Conservation (phyloP, 2,888 invertebrate genomes). For the Ypsolopha scabrella region DNA sequence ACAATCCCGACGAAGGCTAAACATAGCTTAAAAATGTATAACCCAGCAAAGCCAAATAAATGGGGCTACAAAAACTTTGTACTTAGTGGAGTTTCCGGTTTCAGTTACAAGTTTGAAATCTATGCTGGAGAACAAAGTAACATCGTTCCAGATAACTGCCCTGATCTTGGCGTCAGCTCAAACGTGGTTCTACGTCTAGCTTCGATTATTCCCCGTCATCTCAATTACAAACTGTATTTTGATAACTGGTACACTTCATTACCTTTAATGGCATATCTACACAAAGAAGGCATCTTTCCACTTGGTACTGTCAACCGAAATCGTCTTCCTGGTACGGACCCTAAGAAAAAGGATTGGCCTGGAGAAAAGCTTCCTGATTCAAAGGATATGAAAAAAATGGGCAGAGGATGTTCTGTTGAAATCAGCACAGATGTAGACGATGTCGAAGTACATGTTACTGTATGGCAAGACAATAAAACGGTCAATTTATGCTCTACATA, state of each 20-base stretch:
- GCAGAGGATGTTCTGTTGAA: background rate
- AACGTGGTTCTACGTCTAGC: background rate
- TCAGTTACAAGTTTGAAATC: conserved; percentile 21
- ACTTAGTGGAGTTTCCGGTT: conserved; percentile 20
- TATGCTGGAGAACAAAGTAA: conserved; percentile 3
- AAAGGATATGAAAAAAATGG: conserved; percentile 1
- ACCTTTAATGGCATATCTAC: background rate
- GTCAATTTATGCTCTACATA: conserved; percentile 3
- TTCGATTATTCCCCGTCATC: background rate
- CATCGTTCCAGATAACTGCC: background rate
- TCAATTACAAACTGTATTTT: conserved; percentile 3
- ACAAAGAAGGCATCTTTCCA: conserved; percentile 2
- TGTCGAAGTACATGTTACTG: background rate
- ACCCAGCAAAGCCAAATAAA: conserved; percentile 28
- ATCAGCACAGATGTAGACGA: background rate
- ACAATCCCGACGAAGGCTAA: conserved; percentile 20
- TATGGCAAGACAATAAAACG: background rate
- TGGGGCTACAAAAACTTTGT: conserved; percentile 25
- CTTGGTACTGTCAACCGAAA: background rate
- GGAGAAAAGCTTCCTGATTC: background rate
- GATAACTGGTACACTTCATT: conserved; percentile 4
- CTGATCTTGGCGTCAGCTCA: conserved; percentile 1
- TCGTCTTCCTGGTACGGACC: background rate
- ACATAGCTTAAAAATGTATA: conserved; percentile 22
- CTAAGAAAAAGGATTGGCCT: background rate